Conservation (phyloP, 2,797 vertebrate genomes). For the Macropodus opercularis region DNA sequence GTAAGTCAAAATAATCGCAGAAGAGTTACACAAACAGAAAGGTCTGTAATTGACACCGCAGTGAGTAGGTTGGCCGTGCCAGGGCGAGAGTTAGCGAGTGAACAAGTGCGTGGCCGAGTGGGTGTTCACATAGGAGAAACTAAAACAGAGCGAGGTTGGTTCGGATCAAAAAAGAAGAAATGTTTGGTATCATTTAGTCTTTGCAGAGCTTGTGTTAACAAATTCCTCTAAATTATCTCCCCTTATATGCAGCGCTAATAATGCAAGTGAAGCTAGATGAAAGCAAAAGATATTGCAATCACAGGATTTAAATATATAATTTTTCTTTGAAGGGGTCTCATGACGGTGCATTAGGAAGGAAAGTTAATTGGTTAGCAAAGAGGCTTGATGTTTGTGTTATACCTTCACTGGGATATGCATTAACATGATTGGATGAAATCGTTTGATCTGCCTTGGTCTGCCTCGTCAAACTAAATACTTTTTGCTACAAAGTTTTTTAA, state of each 20-base stretch:
- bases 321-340: slow-evolving; percentile 24
- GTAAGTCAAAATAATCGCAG: slow-evolving; percentile 11
- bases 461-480: slow-evolving; percentile 49
- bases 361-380: slow-evolving; percentile 35
- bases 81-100: slow-evolving; percentile 13
- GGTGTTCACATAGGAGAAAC: slow-evolving; percentile 17
- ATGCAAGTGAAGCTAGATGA: slow-evolving; percentile 30
- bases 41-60: slow-evolving; percentile 24
- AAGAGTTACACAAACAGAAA: slow-evolving; percentile 34
- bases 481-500: slow-evolving; percentile 55
- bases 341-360: slow-evolving; percentile 20
- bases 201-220: slow-evolving; percentile 7
- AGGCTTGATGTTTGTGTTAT: slow-evolving; percentile 33
- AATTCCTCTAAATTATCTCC: slow-evolving; percentile 17
- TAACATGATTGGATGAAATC: slow-evolving; percentile 8
- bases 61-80: slow-evolving; percentile 36
- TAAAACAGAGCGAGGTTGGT: neutral
- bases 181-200: slow-evolving; percentile 3
- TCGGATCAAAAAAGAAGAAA: slow-evolving; percentile 24
- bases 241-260: slow-evolving; percentile 27
- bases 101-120: slow-evolving; percentile 31
- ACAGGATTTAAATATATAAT: slow-evolving; percentile 25
- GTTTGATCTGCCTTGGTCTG: slow-evolving; percentile 51
- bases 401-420: slow-evolving; percentile 36
- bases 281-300: slow-evolving; percentile 41